Base-by-base conservation (phyloP, 2,888 invertebrate genomes). In the Palloptera scutellata region DNA sequence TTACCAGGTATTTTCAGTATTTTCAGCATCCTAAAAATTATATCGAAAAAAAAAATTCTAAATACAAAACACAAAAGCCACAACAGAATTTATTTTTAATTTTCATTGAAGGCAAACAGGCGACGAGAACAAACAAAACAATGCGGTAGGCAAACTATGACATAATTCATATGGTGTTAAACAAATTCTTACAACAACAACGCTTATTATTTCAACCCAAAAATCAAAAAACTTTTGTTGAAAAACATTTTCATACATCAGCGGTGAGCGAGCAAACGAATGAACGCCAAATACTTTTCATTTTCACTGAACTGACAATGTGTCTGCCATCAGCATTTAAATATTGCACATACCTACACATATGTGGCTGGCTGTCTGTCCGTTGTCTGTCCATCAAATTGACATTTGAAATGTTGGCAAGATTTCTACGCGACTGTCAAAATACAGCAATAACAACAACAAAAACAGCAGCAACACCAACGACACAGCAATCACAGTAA, bases 391-490 rank as follows among this genome's bases (percentile, higher is more conserved):
- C 61, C 54, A 54, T 61, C 66, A 66, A 61, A 41, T 19, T 66
- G 66, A 66, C 61, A 61, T 48, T 54, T 51, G 40, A 48, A 53
- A 13, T 48, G 53, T 66, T 54, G 61, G 51, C 43, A 61, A 61
- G 61, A 48, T 60, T 66, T 66, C 60, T 54, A 53, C 54, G 30
- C 66, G 60, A 61, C 61, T 66, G 66, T 66, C 66, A 67, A 67
- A 67, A 67, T 67, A 62, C 61, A 55, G 43, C 66, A 57, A 17
- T 51, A 45, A 20, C 55, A 48, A 48, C 2, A 48, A 30, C 52
- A 52, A 52, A 64, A 66, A 60, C 54, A 55, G 42, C 43, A 51
- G 63, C 63, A 43, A 45, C 55, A 45, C 20, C 42, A 64, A 42
- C 43, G 19, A 15, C 43, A 8, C 57, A 57, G n/a, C 19, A 19